Evolutionary conservation across 2,113 vertebrate genomes (phyloP).

Genomic region (Lophura nycthemera): DNA sequence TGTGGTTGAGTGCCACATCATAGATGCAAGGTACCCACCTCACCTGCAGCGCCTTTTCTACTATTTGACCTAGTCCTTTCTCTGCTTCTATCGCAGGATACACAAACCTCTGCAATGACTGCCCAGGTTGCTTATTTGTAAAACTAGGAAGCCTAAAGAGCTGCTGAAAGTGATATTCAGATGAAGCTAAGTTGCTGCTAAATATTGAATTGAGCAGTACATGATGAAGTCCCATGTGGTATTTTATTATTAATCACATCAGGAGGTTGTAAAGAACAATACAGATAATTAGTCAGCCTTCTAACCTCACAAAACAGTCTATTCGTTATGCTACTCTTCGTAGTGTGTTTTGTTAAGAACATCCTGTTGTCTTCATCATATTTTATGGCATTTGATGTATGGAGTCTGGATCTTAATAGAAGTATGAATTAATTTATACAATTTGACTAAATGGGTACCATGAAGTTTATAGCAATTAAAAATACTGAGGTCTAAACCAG

Average conservation of each 20-base stretch:
- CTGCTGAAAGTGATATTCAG: constrained; percentile 2
- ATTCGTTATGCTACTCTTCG: not conserved
- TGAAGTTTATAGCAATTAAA: not conserved
- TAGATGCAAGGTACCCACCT: not conserved
- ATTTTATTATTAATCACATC: constrained; percentile 59
- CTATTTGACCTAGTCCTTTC: not conserved
- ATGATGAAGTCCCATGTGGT: constrained; percentile 23
- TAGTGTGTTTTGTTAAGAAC: constrained; percentile 29
- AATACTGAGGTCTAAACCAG: not conserved
- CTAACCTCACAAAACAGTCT: constrained; percentile 17
- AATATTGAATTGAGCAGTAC: constrained; percentile 38
- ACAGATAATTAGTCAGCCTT: constrained; percentile 47
- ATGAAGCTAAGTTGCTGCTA: constrained; percentile 36
- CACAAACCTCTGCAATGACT: not conserved
- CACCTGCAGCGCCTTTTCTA: not conserved
- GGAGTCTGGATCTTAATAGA: constrained; percentile 5
- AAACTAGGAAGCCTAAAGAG: not conserved
- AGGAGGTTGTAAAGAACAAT: constrained; percentile 53
- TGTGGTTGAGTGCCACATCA: not conserved
- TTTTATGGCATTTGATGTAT: not conserved
- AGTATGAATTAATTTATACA: constrained; percentile 12
- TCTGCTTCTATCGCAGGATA: not conserved
- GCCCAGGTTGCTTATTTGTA: not conserved
- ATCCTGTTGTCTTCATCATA: not conserved
- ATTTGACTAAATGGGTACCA: not conserved